Percentiles rank a stretch among this genome's conserved stretches.
phyloP scores from a whole-genome alignment of 2,888 invertebrate species.

The Bruchidius siliquastri region DNA sequence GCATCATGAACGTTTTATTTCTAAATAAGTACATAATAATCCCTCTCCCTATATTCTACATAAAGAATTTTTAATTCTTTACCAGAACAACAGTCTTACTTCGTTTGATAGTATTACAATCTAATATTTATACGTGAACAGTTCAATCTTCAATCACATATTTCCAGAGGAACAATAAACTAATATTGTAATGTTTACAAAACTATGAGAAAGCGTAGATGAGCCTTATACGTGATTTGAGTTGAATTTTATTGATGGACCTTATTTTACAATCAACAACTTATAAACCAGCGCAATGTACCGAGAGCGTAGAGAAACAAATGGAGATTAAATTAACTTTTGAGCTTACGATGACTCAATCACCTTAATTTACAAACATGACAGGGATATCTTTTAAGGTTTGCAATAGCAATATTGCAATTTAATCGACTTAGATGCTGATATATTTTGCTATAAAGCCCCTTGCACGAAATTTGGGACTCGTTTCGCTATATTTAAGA shows the following conservation, averaged over 20 bases:
- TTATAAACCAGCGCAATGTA: too few relatives aligned
- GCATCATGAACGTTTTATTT: slow-evolving; percentile 24
- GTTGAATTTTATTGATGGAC: neutral
- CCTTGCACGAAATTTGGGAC: too few relatives aligned
- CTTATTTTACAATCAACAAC: neutral
- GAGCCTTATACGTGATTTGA: neutral
- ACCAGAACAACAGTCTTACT: slow-evolving; percentile 26
- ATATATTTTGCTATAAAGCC: too few relatives aligned
- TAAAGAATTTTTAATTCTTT: slow-evolving; percentile 19
- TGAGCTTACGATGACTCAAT: too few relatives aligned
- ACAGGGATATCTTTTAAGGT: too few relatives aligned
- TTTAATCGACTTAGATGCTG: too few relatives aligned
- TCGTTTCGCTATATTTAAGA: too few relatives aligned
- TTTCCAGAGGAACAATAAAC: slow-evolving; percentile 12
- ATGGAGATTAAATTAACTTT: too few relatives aligned
- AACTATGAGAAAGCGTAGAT: neutral
- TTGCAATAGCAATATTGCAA: too few relatives aligned
- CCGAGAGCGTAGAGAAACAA: too few relatives aligned
- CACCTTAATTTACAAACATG: too few relatives aligned
- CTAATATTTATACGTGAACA: slow-evolving; percentile 12
- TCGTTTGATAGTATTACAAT: slow-evolving; percentile 20
- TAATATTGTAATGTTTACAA: slow-evolving; percentile 5
- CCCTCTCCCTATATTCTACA: slow-evolving; percentile 12
- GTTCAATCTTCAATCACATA: slow-evolving; percentile 13
- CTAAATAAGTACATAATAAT: slow-evolving; percentile 26